These are phyloP conservation scores for Ferrisia virgata DNA, from an alignment of 2,888 invertebrate genomes.

Conservation along the genomic window DNA sequence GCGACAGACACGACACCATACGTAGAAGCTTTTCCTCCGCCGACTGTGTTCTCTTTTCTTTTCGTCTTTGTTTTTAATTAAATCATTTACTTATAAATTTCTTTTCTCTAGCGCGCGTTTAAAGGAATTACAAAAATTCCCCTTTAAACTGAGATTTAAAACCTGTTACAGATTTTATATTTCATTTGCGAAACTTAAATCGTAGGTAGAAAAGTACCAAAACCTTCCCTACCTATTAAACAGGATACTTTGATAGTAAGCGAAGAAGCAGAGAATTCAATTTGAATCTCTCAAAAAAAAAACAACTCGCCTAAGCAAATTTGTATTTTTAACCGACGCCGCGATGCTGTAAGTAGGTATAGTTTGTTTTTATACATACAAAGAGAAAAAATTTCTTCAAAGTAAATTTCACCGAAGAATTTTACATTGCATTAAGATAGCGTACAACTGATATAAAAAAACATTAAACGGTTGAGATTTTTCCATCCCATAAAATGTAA, in stretches of 20 bases:
- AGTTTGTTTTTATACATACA: neutral
- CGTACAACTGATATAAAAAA: neutral
- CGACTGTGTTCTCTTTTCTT: neutral
- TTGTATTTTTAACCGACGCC: neutral
- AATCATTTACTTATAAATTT: neutral
- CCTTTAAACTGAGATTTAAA: neutral
- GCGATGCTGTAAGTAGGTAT: no score
- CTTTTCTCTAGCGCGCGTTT: neutral
- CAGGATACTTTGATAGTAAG: neutral
- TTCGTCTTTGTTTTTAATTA: neutral
- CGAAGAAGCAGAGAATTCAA: neutral
- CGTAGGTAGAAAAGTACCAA: neutral
- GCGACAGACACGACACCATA: neutral
- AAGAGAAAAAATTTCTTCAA: neutral
- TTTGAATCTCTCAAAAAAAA: neutral
- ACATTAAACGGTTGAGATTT: constrained; percentile 26
- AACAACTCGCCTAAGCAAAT: neutral
- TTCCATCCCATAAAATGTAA: constrained; percentile 30
- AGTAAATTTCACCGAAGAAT: neutral
- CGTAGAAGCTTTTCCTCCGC: neutral
- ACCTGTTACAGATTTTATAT: neutral
- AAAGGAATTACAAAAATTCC: neutral
- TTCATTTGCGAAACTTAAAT: neutral
- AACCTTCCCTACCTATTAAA: neutral
- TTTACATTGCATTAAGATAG: constrained; percentile 10